phyloP scores from a whole-genome alignment of 2,113 vertebrate species.

The Rhizomys pruinosus region DNA sequence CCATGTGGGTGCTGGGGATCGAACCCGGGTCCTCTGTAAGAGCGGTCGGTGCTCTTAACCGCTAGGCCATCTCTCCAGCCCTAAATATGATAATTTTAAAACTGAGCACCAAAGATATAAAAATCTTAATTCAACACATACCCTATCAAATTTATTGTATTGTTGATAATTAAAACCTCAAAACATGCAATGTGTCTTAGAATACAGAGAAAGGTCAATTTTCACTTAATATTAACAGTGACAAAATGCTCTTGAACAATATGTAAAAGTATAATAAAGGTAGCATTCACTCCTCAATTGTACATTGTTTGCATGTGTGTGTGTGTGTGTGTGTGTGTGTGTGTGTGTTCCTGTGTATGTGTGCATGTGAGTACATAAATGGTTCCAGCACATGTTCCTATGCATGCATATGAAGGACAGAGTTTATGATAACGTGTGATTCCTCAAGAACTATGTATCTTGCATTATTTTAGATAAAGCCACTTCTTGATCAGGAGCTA shows the following conservation, averaged over 20 bases:
- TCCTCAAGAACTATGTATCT: neutral
- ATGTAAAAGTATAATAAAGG: neutral
- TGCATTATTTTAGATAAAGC: neutral
- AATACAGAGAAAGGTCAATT: neutral
- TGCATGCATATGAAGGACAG: neutral
- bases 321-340: neutral
- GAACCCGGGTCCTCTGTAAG: too few species aligned
- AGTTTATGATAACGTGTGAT: neutral
- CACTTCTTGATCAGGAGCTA: neutral
- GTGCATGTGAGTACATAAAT: neutral
- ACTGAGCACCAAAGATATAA: too few species aligned
- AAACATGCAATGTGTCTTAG: fast-evolving
- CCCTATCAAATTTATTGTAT: neutral
- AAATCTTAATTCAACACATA: neutral
- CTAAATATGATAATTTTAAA: too few species aligned
- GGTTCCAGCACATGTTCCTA: too few species aligned
- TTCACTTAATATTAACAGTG: neutral
- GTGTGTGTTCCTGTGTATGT: neutral
- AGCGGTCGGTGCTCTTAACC: too few species aligned
- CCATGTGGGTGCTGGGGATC: too few species aligned
- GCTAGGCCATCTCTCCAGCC: too few species aligned
- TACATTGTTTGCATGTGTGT: neutral
- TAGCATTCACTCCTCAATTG: neutral
- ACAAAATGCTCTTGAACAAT: neutral
- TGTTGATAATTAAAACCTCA: neutral